phyloP scores from a whole-genome alignment of 2,797 vertebrate species.

The Clarias laeviceps region DNA sequence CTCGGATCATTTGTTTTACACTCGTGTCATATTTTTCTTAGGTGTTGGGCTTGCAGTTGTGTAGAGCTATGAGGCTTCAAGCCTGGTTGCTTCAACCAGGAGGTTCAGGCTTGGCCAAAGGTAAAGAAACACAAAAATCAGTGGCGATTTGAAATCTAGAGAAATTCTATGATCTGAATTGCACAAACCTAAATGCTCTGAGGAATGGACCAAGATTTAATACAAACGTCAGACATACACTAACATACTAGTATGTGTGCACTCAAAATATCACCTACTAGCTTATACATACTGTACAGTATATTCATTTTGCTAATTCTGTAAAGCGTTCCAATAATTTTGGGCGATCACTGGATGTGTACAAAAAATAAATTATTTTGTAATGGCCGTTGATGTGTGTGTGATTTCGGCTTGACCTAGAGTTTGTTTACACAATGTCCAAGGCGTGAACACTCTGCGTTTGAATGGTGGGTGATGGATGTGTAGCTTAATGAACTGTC shows the following conservation, averaged over 20 bases:
- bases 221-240: background rate
- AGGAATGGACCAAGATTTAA: background rate
- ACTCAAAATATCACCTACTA: background rate
- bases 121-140: background rate
- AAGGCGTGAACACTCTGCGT: conserved; percentile 4
- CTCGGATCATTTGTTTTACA: background rate
- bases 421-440: conserved; percentile 38
- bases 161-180: background rate
- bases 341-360: background rate
- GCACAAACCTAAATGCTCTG: background rate
- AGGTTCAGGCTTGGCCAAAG: background rate
- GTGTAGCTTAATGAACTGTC: conserved; percentile 32
- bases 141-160: background rate
- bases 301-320: background rate
- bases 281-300: background rate
- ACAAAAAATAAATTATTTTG: background rate
- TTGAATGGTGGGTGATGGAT: conserved; percentile 41
- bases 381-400: conserved; percentile 9
- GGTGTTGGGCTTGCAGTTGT: background rate
- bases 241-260: background rate
- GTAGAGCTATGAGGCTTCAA: background rate
- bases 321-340: background rate
- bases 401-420: conserved; percentile 21
- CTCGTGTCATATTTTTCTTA: background rate
- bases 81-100: background rate